Percentiles rank a stretch among this genome's conserved stretches.
Evolutionary conservation across 2,797 vertebrate genomes (phyloP).

Genomic region (Coreius guichenoti): DNA sequence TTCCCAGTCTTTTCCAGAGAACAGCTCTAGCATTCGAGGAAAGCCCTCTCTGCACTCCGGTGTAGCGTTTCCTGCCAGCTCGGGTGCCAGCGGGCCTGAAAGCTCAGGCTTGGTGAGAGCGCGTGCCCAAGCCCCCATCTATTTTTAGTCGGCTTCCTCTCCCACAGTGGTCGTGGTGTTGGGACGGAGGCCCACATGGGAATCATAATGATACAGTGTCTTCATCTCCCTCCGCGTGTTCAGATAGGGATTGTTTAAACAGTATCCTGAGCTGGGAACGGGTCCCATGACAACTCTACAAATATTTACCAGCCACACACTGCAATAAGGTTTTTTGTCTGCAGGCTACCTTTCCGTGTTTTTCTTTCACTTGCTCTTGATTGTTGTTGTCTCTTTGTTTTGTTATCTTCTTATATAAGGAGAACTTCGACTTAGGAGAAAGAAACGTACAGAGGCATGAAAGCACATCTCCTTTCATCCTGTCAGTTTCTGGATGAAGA

Average conservation of each 20-base stretch:
- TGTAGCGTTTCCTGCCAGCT: conserved; percentile 56
- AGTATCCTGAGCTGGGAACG: conserved; percentile 77
- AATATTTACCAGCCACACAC: conserved; percentile 81
- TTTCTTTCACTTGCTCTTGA: conserved; percentile 63
- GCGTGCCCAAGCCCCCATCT: conserved; percentile 51
- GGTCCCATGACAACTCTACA: conserved; percentile 84
- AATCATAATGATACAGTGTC: conserved; percentile 78
- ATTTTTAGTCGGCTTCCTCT: conserved; percentile 72
- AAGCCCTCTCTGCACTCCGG: conserved; percentile 43
- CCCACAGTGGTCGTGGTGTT: conserved; percentile 68
- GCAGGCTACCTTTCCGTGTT: conserved; percentile 71
- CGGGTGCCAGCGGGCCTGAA: conserved; percentile 58
- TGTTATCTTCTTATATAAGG: conserved; percentile 50
- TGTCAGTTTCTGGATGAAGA: conserved; percentile 37
- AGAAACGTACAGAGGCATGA: conserved; percentile 36
- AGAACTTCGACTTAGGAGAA: conserved; percentile 32
- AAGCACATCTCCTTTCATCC: conserved; percentile 33
- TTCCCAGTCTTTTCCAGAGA: conserved; percentile 66
- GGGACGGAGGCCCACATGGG: conserved; percentile 77
- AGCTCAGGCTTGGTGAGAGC: conserved; percentile 29
- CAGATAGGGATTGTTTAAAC: conserved; percentile 84
- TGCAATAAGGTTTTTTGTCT: conserved; percentile 69
- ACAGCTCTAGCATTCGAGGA: conserved; percentile 48
- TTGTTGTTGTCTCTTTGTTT: conserved; percentile 67
- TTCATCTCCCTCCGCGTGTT: conserved; percentile 71